These are phyloP conservation scores for Dryocosmus kuriphilus DNA, from an alignment of 2,888 invertebrate genomes.

Conservation along the genomic window DNA sequence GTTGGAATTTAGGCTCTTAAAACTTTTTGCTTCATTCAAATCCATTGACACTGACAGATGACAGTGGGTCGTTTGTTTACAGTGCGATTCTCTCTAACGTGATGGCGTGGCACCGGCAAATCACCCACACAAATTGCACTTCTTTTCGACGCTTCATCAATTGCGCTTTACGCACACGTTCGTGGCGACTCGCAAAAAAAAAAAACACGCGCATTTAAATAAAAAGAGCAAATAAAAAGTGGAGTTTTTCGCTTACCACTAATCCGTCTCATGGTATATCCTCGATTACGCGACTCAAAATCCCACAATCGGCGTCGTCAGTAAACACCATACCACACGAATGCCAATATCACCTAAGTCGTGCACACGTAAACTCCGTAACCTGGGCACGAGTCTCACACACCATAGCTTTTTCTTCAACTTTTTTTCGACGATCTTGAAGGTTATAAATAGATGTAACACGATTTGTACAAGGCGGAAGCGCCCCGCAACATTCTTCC, in stretches of 20 bases:
- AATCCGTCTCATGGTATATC: constrained; percentile 54
- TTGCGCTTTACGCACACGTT: constrained; percentile 24
- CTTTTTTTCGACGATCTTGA: constrained; percentile 13
- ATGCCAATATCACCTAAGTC: constrained; percentile 52
- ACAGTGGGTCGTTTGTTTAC: constrained; percentile 38
- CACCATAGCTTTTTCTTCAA: constrained; percentile 43
- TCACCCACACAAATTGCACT: constrained; percentile 27
- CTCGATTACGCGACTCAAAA: constrained; percentile 43
- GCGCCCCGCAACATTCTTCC: constrained; percentile 3
- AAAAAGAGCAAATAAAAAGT: constrained; percentile 6
- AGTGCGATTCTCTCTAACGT: constrained; percentile 31
- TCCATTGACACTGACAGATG: constrained; percentile 27
- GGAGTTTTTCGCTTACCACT: constrained; percentile 50
- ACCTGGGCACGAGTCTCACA: constrained; percentile 43
- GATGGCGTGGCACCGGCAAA: constrained; percentile 38
- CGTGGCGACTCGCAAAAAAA: not conserved
- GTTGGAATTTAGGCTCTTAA: constrained; percentile 19
- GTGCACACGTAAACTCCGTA: constrained; percentile 45
- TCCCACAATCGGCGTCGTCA: constrained; percentile 49
- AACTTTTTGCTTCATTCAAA: constrained; percentile 26
- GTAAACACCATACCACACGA: constrained; percentile 54
- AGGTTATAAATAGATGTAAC: not conserved
- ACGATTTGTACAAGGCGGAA: not conserved
- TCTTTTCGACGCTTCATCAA: constrained; percentile 32
- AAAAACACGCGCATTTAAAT: not conserved